Conservation (phyloP, 2,797 vertebrate species). For the Brachyrhaphis roseni region DNA sequence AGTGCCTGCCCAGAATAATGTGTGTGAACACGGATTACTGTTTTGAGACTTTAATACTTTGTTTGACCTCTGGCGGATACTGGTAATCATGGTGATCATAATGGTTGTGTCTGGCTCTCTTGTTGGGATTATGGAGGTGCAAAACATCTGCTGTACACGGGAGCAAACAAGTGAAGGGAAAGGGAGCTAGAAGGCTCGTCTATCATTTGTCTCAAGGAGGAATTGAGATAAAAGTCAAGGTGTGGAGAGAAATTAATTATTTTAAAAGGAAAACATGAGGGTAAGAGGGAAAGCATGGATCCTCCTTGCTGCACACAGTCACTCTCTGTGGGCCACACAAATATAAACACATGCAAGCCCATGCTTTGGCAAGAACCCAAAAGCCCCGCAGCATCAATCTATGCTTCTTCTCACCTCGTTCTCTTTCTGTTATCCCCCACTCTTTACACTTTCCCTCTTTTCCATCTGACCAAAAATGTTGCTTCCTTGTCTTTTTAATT, state of each 20-base stretch:
- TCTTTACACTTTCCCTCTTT: constrained; percentile 64
- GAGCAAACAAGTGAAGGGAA: constrained; percentile 38
- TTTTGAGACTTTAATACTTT: constrained; percentile 48
- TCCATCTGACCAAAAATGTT: constrained; percentile 50
- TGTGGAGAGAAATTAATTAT: constrained; percentile 35
- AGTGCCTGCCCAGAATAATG: constrained; percentile 37
- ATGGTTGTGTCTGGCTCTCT: constrained; percentile 46
- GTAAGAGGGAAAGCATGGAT: constrained; percentile 36
- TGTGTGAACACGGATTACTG: constrained; percentile 35
- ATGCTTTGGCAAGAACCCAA: constrained; percentile 73
- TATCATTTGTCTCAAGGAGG: constrained; percentile 44
- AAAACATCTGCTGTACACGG: constrained; percentile 24
- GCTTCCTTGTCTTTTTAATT: constrained; percentile 30
- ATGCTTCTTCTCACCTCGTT: constrained; percentile 57
- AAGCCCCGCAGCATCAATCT: constrained; percentile 60
- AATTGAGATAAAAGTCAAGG: constrained; percentile 41
- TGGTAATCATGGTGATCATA: constrained; percentile 43
- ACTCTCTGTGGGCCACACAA: constrained; percentile 61
- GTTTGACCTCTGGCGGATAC: constrained; percentile 55
- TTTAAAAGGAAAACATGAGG: constrained; percentile 3
- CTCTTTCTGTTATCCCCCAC: constrained; percentile 51
- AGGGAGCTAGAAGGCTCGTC: constrained; percentile 30
- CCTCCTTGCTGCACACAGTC: constrained; percentile 55
- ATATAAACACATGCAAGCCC: constrained; percentile 50
- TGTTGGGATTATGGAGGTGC: constrained; percentile 33